Conservation (phyloP, 2,797 vertebrate genomes). For the Silurus lanzhouensis region DNA sequence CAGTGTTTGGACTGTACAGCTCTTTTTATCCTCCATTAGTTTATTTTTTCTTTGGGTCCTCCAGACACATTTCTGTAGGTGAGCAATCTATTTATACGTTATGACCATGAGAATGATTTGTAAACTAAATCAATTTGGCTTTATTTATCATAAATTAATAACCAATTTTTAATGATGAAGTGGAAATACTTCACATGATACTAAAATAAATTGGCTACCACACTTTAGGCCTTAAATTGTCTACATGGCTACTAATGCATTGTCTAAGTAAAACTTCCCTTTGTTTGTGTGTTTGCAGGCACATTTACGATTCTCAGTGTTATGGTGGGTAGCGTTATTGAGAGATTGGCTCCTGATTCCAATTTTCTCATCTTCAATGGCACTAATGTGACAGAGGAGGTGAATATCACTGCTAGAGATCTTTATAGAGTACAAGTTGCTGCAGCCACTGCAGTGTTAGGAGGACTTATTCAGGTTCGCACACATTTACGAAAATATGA, state of each 20-base stretch:
- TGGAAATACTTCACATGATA: background rate
- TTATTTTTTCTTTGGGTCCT: conserved; percentile 95
- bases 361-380: conserved; percentile 73
- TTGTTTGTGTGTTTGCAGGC: conserved; percentile 70
- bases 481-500: background rate
- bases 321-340: conserved; percentile 93
- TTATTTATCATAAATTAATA: background rate
- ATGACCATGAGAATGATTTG: background rate
- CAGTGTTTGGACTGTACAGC: conserved; percentile 90
- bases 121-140: background rate
- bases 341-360: conserved; percentile 79
- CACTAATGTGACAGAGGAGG: conserved; percentile 71
- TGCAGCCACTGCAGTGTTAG: conserved; percentile 84
- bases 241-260: background rate
- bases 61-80: conserved; percentile 90
- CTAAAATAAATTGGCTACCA: background rate
- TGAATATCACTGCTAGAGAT: conserved; percentile 73
- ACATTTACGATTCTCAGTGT: conserved; percentile 94
- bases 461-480: conserved; percentile 91
- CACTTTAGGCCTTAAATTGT: background rate
- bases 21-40: conserved; percentile 90
- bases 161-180: background rate
- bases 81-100: conserved; percentile 30
- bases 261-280: background rate
- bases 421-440: conserved; percentile 83